Conservation (phyloP, 2,797 vertebrate genomes). For the Eulemur albifrons region DNA sequence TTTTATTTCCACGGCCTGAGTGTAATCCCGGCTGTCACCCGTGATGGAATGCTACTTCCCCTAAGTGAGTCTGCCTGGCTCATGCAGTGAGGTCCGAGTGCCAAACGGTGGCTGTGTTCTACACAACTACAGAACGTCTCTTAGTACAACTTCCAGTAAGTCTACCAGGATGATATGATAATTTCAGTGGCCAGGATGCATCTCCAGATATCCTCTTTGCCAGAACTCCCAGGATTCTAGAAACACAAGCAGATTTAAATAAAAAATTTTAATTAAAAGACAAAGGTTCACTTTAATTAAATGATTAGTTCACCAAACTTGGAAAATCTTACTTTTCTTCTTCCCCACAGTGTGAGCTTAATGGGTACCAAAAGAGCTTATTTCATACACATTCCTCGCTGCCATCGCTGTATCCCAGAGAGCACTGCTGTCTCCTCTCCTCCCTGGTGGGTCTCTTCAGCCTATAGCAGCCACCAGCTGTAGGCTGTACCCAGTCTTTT, state of each 20-base stretch:
- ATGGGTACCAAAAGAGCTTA: neutral
- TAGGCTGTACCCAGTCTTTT: neutral
- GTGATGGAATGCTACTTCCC: neutral
- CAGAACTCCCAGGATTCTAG: neutral
- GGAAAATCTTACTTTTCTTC: neutral
- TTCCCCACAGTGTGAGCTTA: neutral
- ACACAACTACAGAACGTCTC: neutral
- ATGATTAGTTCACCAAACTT: neutral
- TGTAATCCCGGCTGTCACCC: neutral
- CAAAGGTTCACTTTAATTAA: neutral
- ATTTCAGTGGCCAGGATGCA: neutral
- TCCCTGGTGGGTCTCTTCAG: neutral
- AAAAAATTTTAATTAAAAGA: neutral
- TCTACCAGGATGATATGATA: neutral
- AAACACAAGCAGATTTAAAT: neutral
- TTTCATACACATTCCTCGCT: fast-evolving
- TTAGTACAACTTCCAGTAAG: neutral
- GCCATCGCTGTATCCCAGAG: fast-evolving
- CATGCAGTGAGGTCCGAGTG: neutral
- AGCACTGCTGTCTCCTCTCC: neutral
- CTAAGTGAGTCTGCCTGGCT: neutral
- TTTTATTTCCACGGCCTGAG: conserved; percentile 24
- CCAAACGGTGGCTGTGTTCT: neutral
- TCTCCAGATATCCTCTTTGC: neutral
- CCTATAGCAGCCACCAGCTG: neutral